Evolutionary conservation across 2,797 vertebrate species (phyloP), one percentile per base, ranked within the genome.

Genomic region (Botia almorhae): DNA sequence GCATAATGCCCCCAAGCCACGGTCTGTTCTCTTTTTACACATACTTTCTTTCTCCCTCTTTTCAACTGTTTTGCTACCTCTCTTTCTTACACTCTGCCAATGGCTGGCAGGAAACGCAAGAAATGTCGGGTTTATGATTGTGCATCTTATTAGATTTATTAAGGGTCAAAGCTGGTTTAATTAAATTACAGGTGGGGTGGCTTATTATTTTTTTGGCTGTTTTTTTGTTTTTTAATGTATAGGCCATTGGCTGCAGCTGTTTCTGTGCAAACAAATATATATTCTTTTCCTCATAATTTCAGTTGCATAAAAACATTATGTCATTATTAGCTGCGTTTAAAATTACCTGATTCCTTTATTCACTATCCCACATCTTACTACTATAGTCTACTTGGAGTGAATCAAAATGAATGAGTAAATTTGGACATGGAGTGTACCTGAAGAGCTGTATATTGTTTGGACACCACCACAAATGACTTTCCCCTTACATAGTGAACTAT

Each of bases 1-100:
- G 78, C 67, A 64, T 63, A 55, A 72, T 61, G 60, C 51, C 85
- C 78, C 82, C 48, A 75, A 82, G 81, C 72, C 61, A 61, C 53
- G 76, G 55, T 80, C 58, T 76, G 68, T 70, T 53, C 63, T 81
- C 60, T 26, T 71, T 63, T 69, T 64, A 26, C 53, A 55, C n/a
- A 36, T 53, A 26, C 63, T 76, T 21, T 65, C 70, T 53, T 46
- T 76, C 55, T 64, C 36, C 10, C 43, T 61, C 39, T 69, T 51
- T 73, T 36, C 46, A 8, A 23, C 13, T 74, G 63, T 16, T 23
- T 6, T 26, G 2, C 72, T 58, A 17, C 7, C 48, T 70, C 39
- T 76, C 50, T 36, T 43, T 61, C 11, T 56, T 68, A 26, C 13
- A 69, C 50, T 48, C 7, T 72, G 16, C 19, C 51, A 50, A 43